These are phyloP conservation scores for Phataginus tricuspis DNA, from an alignment of 2,797 vertebrate genomes.

Conservation along the genomic window DNA sequence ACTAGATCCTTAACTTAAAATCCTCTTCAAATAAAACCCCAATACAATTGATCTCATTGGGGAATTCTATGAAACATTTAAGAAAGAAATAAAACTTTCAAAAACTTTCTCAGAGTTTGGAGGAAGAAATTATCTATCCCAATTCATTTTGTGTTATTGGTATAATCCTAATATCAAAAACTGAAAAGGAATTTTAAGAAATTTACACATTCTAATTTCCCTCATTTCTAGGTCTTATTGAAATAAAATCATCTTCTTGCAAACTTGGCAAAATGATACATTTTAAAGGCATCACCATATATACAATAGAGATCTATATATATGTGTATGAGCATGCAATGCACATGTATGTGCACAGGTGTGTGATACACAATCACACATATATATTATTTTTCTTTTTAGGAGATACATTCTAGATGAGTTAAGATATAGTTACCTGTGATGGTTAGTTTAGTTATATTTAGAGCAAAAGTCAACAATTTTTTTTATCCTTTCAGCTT, in stretches of 20 bases:
- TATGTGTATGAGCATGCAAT: background rate
- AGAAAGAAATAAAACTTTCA: background rate
- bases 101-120: background rate
- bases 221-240: background rate
- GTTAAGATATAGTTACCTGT: background rate
- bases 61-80: background rate
- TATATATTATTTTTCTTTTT: background rate
- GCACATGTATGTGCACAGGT: background rate
- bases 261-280: background rate
- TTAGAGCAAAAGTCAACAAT: background rate
- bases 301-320: background rate
- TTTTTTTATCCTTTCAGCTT: background rate
- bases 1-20: background rate
- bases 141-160: background rate
- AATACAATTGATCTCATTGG: background rate
- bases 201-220: background rate
- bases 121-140: background rate
- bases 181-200: background rate
- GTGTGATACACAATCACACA: background rate
- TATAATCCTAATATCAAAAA: background rate
- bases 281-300: background rate
- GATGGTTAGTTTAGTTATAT: background rate
- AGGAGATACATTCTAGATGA: background rate
- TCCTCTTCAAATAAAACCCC: background rate
- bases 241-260: background rate